These are phyloP conservation scores for Heliconius charithonia DNA, from an alignment of 2,888 invertebrate genomes.

Conservation along the genomic window DNA sequence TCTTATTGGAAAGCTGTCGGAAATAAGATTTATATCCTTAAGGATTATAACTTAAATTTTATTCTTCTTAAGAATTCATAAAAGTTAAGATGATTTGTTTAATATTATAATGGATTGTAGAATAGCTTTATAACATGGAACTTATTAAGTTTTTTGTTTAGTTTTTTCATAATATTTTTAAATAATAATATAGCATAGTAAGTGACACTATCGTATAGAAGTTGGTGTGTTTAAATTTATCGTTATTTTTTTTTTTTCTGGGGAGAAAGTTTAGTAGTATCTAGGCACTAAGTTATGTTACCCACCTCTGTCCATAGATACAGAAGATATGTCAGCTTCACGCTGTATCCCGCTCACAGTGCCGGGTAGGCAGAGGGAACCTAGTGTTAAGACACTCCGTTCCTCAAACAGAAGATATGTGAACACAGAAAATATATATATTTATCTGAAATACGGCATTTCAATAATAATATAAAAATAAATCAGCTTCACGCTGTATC, in stretches of 20 bases:
- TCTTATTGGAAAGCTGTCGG: conserved; percentile 28
- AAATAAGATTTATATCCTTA: conserved; percentile 26
- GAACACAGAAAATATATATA: not conserved
- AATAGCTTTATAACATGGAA: not conserved
- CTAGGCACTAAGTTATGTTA: not conserved
- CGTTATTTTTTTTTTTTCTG: not conserved
- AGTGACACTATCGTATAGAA: not conserved
- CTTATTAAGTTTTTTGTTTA: not conserved
- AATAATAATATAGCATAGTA: not conserved
- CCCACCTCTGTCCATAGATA: not conserved
- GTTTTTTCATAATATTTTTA: not conserved
- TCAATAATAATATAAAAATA: not conserved
- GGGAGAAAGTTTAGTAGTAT: not conserved
- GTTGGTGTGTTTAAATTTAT: not conserved
- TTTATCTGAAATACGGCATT: not conserved
- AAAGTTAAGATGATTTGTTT: conserved; percentile 8
- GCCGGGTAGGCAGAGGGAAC: too few relatives aligned
- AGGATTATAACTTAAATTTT: conserved; percentile 6
- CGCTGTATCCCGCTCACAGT: too few relatives aligned
- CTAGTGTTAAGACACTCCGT: too few relatives aligned
- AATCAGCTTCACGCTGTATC: too few relatives aligned
- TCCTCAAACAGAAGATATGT: not conserved
- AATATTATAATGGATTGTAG: conserved; percentile 2
- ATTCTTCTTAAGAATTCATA: conserved; percentile 4
- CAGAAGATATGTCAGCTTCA: not conserved